Evolutionary conservation across 2,888 invertebrate species (phyloP).

Genomic region (Hydrotaea diabolus): DNA sequence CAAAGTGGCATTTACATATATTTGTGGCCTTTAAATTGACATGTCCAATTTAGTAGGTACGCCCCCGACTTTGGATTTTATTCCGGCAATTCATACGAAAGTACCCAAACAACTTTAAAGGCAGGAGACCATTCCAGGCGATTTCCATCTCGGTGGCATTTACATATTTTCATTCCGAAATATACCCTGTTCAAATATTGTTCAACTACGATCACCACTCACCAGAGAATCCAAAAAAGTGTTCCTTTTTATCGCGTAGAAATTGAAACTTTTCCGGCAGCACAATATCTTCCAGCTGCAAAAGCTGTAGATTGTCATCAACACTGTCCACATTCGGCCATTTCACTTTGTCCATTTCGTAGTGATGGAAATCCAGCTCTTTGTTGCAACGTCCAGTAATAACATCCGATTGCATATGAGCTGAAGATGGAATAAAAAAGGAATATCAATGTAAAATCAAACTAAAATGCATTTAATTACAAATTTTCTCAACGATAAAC

Average conservation of each 20-base stretch:
- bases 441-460: constrained; percentile 12
- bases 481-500: constrained; percentile 76
- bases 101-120: too few species aligned
- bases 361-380: constrained; percentile 76
- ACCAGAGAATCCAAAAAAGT: constrained; percentile 77
- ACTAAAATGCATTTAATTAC: constrained; percentile 68
- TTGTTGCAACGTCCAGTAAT: constrained; percentile 77
- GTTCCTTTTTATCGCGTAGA: constrained; percentile 75
- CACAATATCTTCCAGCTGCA: constrained; percentile 73
- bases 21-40: too few species aligned
- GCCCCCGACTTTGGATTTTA: too few species aligned
- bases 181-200: too few species aligned
- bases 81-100: too few species aligned
- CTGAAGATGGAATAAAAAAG: constrained; percentile 65
- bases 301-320: constrained; percentile 71
- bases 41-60: too few species aligned
- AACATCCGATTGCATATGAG: constrained; percentile 76
- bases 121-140: too few species aligned
- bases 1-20: too few species aligned
- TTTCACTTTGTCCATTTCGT: constrained; percentile 72
- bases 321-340: constrained; percentile 68
- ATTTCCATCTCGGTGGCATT: too few species aligned
- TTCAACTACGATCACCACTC: constrained; percentile 50
- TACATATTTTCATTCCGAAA: too few species aligned
- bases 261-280: constrained; percentile 77